These are phyloP conservation scores for Strix occidentalis DNA, from an alignment of 2,797 vertebrate species.

Conservation along the genomic window DNA sequence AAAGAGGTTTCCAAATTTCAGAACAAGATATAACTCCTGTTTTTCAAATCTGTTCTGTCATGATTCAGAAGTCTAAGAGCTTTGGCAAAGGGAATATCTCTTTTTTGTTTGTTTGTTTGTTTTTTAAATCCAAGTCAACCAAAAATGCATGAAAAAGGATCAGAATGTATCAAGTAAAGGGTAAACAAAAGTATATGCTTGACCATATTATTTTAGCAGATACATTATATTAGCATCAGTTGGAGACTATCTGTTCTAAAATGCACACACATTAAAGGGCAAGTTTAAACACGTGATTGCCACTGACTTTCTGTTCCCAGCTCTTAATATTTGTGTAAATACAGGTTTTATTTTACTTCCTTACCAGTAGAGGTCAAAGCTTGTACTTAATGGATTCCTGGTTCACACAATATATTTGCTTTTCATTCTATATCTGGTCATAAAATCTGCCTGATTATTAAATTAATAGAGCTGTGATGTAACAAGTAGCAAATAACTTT, in stretches of 20 bases:
- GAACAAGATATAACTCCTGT: not conserved
- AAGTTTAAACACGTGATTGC: conserved; percentile 27
- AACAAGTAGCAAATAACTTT: not conserved
- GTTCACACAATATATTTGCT: conserved; percentile 33
- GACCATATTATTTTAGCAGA: not conserved
- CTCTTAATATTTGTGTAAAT: conserved; percentile 46
- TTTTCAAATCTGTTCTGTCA: not conserved
- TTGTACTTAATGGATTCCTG: conserved; percentile 29
- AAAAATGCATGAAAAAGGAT: not conserved
- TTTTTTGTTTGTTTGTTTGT: too few relatives aligned
- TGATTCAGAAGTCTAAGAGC: not conserved
- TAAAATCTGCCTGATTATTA: conserved; percentile 9
- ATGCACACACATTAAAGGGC: conserved; percentile 19
- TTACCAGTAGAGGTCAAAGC: conserved; percentile 22
- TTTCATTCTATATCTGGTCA: conserved; percentile 6
- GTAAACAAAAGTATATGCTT: not conserved
- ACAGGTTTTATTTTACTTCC: conserved; percentile 24
- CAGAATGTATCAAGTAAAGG: not conserved
- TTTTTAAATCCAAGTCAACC: not conserved
- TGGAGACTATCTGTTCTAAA: not conserved
- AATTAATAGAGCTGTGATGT: conserved; percentile 28
- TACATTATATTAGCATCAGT: not conserved
- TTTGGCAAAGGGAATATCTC: not conserved
- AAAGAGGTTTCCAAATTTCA: not conserved
- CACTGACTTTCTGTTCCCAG: conserved; percentile 3